These are phyloP conservation scores for Coregonus clupeaformis DNA, from an alignment of 2,113 vertebrate species.

Conservation along the genomic window DNA sequence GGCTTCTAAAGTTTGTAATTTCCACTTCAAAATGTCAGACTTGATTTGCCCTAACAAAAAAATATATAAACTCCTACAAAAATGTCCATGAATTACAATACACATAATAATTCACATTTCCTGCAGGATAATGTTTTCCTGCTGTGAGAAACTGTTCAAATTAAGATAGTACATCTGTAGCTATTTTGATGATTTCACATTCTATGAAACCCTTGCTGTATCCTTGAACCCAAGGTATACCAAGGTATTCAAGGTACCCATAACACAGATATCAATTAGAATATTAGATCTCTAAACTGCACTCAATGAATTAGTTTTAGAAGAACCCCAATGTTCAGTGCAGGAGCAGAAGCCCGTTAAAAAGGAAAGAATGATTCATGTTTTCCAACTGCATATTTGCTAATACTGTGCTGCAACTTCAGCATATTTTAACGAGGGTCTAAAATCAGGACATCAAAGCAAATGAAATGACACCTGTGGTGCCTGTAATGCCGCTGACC, in stretches of 20 bases:
- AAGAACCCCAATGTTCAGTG: slow-evolving; percentile 20
- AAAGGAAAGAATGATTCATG: slow-evolving; percentile 46
- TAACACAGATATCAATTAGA: slow-evolving; percentile 18
- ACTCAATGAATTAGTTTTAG: slow-evolving; percentile 32
- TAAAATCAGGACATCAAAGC: slow-evolving; percentile 56
- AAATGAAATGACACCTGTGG: slow-evolving; percentile 62
- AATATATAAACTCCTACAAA: no score
- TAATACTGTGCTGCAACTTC: slow-evolving; percentile 56
- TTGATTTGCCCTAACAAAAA: no score
- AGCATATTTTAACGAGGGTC: slow-evolving; percentile 66
- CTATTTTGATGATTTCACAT: not conserved
- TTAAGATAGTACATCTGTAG: not conserved
- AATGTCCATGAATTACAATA: no score
- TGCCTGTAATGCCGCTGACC: slow-evolving; percentile 41
- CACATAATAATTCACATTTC: no score
- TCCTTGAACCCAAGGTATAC: not conserved
- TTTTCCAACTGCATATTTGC: slow-evolving; percentile 27
- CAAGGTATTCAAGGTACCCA: not conserved
- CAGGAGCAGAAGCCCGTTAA: slow-evolving; percentile 15
- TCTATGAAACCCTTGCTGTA: slow-evolving; percentile 18
- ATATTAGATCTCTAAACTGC: slow-evolving; percentile 36
- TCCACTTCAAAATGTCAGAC: no score
- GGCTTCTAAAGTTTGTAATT: no score
- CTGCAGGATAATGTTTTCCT: no score
- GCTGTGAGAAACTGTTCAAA: no score